Evolutionary conservation across 2,113 vertebrate species (phyloP), one percentile per base, ranked within the genome.

Genomic region (Merops nubicus): DNA sequence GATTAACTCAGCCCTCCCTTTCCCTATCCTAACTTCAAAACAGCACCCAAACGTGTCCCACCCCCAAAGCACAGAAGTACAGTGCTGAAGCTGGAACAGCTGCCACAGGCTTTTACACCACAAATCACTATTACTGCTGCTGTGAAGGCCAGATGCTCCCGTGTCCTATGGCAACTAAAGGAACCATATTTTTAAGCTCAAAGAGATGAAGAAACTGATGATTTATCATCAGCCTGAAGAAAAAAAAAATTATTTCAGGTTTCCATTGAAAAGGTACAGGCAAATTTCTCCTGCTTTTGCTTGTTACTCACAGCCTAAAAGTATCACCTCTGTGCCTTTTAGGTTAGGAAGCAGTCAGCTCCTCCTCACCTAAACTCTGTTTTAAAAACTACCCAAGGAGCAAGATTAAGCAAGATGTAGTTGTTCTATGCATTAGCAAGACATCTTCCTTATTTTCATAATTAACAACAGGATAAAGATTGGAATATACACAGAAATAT

Each of bases 81-180:
- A 60, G 11, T 4, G 15, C 15, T 54, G 56, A 45, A 40, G 33
- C 29, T 54, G 29, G 56, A 77, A 74, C 29, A 54, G 13, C 6
- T 45, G 25, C 12, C 53, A 56, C 17, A 40, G 72, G 12, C 22
- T 34, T 0, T 0, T 5, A 22, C 4, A 23, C 14, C 43, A 31
- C 0, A 0, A 75, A 26, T 20, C 12, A 15, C 28, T n/a, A 5
- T 3, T 5, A 21, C 23, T 9, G 19, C 38, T 5, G 2, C 33
- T 51, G 22, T 25, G 12, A 85, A 85, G 38, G 31, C 40, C 54
- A 59, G 70, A 62, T 74, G 64, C n/a, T 70, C 53, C 51, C 22
- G 29, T 19, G 40, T 38, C 73, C 70, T 14, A 4, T 1, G 9
- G 31, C 64, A 78, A 62, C 2, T 20, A 28, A 42, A 70, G 29